These are phyloP conservation scores for Malthinus flaveolus DNA, from an alignment of 2,888 invertebrate genomes.

Conservation along the genomic window DNA sequence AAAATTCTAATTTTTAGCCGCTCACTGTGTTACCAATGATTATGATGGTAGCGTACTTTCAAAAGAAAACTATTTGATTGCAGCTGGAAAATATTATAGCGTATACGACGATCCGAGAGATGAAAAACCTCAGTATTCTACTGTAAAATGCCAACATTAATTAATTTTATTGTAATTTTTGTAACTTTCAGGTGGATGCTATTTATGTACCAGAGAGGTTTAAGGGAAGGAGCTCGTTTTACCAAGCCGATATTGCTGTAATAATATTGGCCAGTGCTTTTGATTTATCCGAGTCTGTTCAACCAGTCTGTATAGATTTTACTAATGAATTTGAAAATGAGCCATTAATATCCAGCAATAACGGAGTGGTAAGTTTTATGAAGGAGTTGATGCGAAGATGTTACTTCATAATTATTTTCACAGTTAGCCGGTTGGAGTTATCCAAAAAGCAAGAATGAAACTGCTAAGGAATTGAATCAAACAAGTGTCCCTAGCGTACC, in stretches of 20 bases:
- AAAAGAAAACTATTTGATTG: slow-evolving; percentile 33
- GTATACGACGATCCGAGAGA: slow-evolving; percentile 39
- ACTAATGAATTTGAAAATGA: slow-evolving; percentile 16
- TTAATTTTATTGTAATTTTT: neutral
- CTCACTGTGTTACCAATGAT: slow-evolving; percentile 43
- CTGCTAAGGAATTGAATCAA: no score
- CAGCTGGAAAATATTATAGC: slow-evolving; percentile 45
- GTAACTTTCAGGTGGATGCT: slow-evolving; percentile 31
- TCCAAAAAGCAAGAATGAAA: no score
- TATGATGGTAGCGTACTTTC: slow-evolving; percentile 19
- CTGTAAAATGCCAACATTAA: neutral
- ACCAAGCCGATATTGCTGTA: slow-evolving; percentile 47
- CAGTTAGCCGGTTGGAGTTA: no score
- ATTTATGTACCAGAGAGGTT: slow-evolving; percentile 36
- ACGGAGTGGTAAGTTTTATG: slow-evolving; percentile 35
- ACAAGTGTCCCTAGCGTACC: no score
- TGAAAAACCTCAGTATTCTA: slow-evolving; percentile 7
- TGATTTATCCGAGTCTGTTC: slow-evolving; percentile 42
- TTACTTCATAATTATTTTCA: no score
- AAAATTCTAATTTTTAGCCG: no score
- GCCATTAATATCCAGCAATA: slow-evolving; percentile 7
- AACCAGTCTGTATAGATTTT: slow-evolving; percentile 48
- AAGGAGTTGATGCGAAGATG: no score
- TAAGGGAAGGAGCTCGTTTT: slow-evolving; percentile 36
- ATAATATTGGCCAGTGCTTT: slow-evolving; percentile 42